Evolutionary conservation across 2,113 vertebrate species (phyloP).

Genomic region (Numida meleagris): DNA sequence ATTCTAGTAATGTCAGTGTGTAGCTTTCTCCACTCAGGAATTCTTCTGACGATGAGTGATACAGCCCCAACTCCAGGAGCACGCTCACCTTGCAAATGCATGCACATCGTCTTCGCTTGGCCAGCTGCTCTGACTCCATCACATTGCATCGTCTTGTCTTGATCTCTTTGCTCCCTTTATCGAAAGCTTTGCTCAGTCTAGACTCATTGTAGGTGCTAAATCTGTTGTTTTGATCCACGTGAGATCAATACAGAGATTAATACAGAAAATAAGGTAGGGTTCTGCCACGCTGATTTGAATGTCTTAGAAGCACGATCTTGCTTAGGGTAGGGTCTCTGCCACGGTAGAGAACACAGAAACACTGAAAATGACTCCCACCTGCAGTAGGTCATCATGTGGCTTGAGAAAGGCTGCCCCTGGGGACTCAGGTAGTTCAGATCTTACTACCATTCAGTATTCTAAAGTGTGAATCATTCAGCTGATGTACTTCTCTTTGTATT

Average conservation of each 20-base stretch:
- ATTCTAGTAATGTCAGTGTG: neutral
- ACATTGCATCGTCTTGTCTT: rapidly evolving
- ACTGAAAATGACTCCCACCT: neutral
- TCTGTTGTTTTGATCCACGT: neutral
- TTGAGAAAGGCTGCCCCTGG: neutral
- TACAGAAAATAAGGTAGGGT: neutral
- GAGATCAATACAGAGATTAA: neutral
- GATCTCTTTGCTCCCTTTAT: neutral
- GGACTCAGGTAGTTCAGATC: rapidly evolving
- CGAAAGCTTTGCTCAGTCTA: neutral
- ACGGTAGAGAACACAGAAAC: neutral
- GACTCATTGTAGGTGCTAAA: neutral
- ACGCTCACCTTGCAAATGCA: rapidly evolving
- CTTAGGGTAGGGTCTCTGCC: neutral
- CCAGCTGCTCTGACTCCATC: neutral
- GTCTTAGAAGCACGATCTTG: neutral
- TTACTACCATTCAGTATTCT: neutral
- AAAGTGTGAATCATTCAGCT: neutral
- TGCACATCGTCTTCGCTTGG: rapidly evolving
- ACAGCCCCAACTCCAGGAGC: neutral
- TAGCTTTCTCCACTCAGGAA: neutral
- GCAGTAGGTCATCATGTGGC: neutral
- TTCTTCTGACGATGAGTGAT: neutral
- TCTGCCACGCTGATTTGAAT: neutral
- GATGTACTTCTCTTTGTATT: neutral